Evolutionary conservation across 2,797 vertebrate genomes (phyloP).

Genomic region (Corythornis leucogaster): DNA sequence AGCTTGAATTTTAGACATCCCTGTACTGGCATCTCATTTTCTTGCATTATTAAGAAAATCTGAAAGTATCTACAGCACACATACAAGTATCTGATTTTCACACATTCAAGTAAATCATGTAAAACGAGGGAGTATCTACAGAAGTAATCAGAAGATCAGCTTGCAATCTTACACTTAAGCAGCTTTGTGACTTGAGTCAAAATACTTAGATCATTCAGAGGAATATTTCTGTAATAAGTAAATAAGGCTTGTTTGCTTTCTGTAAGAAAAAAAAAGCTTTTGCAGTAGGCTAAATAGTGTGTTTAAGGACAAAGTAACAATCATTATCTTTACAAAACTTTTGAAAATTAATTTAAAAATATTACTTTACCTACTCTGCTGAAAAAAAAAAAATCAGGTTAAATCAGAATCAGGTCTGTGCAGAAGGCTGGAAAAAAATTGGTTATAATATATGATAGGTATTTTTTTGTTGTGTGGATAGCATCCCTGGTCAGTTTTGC

Average conservation of each 20-base stretch:
- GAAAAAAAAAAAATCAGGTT: neutral
- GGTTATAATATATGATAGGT: conserved; percentile 34
- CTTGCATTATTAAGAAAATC: conserved; percentile 12
- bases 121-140: neutral
- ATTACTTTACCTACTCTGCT: neutral
- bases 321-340: neutral
- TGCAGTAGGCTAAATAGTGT: neutral
- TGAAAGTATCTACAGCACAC: neutral
- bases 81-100: neutral
- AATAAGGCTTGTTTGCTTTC: neutral
- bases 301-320: neutral
- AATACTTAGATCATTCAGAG: neutral
- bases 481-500: conserved; percentile 63
- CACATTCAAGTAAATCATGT: neutral
- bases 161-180: neutral
- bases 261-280: neutral
- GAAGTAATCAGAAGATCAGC: neutral
- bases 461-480: conserved; percentile 35
- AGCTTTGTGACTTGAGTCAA: conserved; percentile 1
- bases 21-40: neutral
- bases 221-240: neutral
- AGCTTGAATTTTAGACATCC: neutral
- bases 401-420: conserved; percentile 10
- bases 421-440: neutral
- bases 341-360: neutral